A percentile compares a stretch with the other conserved stretches of the same genome.
These are phyloP conservation scores for Heliornis fulica DNA, from an alignment of 2,113 vertebrate species.

Conservation along the genomic window DNA sequence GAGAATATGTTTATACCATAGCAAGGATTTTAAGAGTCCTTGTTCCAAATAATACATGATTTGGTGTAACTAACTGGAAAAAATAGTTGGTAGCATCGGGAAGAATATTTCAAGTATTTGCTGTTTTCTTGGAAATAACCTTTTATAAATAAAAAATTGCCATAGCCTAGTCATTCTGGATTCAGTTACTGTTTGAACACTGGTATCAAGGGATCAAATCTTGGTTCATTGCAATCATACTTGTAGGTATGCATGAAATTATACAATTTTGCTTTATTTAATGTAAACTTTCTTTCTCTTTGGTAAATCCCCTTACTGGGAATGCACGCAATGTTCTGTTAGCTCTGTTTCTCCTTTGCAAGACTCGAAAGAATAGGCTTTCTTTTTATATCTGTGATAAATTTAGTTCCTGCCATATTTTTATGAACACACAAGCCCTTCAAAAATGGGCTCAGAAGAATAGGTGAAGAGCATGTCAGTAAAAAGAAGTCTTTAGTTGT, in stretches of 20 bases:
- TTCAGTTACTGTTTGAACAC: neutral
- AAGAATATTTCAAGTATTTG: neutral
- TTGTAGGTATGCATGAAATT: neutral
- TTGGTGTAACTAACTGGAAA: neutral
- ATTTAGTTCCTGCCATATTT: conserved; percentile 2
- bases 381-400: conserved; percentile 43
- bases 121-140: neutral
- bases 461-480: neutral
- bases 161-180: neutral
- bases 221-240: neutral
- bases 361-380: neutral
- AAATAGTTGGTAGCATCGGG: neutral
- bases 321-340: neutral
- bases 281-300: neutral
- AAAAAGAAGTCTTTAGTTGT: neutral
- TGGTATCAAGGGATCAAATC: neutral
- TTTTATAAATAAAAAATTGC: too few relatives aligned
- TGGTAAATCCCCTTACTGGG: neutral
- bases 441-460: neutral
- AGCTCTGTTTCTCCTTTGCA: neutral
- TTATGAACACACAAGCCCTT: neutral
- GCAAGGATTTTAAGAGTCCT: neutral
- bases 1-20: neutral
- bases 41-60: neutral
- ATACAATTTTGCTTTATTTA: neutral